Evolutionary conservation across 2,888 invertebrate genomes (phyloP).

Genomic region (Micropterix aruncella): DNA sequence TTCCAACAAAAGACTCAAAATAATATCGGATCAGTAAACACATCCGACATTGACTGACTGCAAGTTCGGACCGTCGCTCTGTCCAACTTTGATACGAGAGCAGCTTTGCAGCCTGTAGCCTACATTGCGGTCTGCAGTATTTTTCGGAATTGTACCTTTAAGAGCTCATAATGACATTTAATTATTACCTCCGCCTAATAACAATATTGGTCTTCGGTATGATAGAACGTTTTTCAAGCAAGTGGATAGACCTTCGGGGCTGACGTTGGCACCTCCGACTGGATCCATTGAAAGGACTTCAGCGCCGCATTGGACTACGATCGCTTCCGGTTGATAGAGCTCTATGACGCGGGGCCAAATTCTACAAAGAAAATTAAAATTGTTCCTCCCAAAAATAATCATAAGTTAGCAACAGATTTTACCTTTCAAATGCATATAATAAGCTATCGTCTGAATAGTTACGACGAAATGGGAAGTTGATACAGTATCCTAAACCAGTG

Average conservation of each 20-base stretch:
- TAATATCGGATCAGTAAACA: too few relatives aligned
- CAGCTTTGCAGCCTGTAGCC: too few relatives aligned
- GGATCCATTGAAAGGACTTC: constrained; percentile 63
- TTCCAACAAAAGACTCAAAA: too few relatives aligned
- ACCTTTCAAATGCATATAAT: constrained; percentile 46
- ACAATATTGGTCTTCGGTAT: constrained; percentile 47
- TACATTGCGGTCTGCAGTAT: too few relatives aligned
- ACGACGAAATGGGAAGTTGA: constrained; percentile 61
- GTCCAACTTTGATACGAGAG: too few relatives aligned
- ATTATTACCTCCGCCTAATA: constrained; percentile 62
- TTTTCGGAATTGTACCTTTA: too few relatives aligned
- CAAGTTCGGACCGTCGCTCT: too few relatives aligned
- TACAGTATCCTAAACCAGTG: constrained; percentile 47
- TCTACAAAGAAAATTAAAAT: constrained; percentile 19
- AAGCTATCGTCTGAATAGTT: constrained; percentile 50
- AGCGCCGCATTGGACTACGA: constrained; percentile 73
- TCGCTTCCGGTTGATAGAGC: constrained; percentile 45
- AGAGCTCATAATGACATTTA: too few relatives aligned
- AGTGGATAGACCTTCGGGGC: constrained; percentile 38
- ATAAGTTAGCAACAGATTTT: constrained; percentile 12
- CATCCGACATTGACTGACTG: too few relatives aligned
- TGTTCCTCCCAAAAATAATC: too few relatives aligned
- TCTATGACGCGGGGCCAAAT: constrained; percentile 31
- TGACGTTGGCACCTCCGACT: constrained; percentile 55
- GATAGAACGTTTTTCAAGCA: constrained; percentile 44